Conservation (phyloP, 2,113 vertebrate genomes). For the Edolisoma coerulescens region DNA sequence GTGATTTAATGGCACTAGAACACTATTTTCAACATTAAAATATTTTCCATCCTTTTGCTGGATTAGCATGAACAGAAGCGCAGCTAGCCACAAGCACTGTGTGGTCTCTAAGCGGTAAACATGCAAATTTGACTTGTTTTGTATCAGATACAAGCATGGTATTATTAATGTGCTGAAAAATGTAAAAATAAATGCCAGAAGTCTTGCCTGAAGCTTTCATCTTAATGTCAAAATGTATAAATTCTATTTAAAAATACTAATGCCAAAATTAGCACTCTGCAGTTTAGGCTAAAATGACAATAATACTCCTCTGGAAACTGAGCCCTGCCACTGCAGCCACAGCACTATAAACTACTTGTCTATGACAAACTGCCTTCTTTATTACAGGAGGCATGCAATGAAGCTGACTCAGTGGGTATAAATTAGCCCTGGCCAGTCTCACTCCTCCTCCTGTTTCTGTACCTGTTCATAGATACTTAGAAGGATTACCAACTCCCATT, state of each 20-base stretch:
- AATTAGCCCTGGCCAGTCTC: conserved; percentile 3
- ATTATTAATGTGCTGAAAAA: conserved; percentile 30
- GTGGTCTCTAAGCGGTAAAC: not conserved
- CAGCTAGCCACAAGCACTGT: conserved; percentile 35
- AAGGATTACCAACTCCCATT: conserved; percentile 47
- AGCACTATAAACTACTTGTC: not conserved
- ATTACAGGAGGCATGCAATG: conserved; percentile 12
- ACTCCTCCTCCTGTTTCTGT: conserved; percentile 18
- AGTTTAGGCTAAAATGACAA: not conserved
- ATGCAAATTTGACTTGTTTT: conserved; percentile 7
- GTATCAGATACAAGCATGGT: not conserved
- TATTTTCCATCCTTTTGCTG: not conserved
- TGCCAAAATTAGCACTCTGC: not conserved
- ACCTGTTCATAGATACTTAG: conserved; percentile 34
- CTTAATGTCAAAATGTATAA: not conserved
- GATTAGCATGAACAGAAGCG: conserved; percentile 39
- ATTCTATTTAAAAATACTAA: conserved; percentile 11
- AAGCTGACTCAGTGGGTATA: conserved; percentile 33
- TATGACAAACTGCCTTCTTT: conserved; percentile 19
- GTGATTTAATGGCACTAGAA: conserved; percentile 57
- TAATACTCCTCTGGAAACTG: not conserved
- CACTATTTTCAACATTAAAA: conserved; percentile 23
- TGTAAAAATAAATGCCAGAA: not conserved
- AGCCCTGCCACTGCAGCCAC: not conserved
- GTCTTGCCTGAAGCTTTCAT: conserved; percentile 25